These are phyloP conservation scores for Acanthurus lineatus DNA, from an alignment of 2,797 vertebrate genomes.

Conservation along the genomic window DNA sequence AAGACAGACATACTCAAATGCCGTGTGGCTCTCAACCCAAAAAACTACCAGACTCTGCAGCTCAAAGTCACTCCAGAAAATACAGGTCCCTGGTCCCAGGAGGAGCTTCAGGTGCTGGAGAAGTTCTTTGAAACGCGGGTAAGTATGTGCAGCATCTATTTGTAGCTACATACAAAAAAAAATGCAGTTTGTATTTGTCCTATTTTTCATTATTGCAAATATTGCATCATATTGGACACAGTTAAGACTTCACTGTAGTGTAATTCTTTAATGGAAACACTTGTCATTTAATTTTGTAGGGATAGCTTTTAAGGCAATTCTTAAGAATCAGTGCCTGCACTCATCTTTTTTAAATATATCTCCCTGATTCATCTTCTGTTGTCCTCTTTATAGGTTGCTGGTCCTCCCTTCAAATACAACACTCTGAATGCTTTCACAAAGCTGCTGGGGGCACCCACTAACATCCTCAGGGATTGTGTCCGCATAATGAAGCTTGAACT, in stretches of 20 bases:
- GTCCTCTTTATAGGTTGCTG: constrained; percentile 89
- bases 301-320: not conserved
- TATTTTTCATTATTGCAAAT: not conserved
- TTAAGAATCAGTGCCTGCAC: not conserved
- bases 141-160: constrained; percentile 43
- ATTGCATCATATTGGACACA: not conserved
- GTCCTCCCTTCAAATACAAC: constrained; percentile 99
- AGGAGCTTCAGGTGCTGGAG: constrained; percentile 97
- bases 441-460: constrained; percentile 95
- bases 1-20: constrained; percentile 98
- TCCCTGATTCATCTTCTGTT: not conserved
- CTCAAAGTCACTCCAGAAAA: constrained; percentile 99
- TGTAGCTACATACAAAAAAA: too few relatives aligned
- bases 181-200: not conserved
- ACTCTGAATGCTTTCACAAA: constrained; percentile 99
- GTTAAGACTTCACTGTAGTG: not conserved
- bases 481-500: constrained; percentile 99
- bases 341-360: not conserved
- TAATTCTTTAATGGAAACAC: constrained; percentile 1
- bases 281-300: not conserved
- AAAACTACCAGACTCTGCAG: constrained; percentile 98
- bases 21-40: constrained; percentile 97
- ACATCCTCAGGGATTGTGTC: constrained; percentile 98
- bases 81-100: constrained; percentile 96
- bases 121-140: constrained; percentile 99